These are phyloP conservation scores for Suricata suricatta DNA, from an alignment of 2,113 vertebrate species.

Conservation along the genomic window DNA sequence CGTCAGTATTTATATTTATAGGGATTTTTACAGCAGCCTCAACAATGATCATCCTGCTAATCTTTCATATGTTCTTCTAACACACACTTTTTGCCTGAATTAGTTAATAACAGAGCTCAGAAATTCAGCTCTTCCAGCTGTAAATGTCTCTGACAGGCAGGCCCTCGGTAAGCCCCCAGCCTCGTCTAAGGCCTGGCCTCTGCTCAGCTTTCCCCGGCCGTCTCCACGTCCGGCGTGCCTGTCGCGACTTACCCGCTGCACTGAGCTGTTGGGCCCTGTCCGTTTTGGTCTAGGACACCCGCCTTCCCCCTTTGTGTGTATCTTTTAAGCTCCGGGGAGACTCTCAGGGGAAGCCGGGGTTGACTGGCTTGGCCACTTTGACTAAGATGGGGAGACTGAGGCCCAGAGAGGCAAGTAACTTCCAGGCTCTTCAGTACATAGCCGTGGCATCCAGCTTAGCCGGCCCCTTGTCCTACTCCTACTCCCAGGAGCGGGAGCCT, in stretches of 20 bases:
- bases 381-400: not conserved
- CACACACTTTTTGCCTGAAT: not conserved
- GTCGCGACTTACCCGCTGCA: accelerated
- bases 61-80: not conserved
- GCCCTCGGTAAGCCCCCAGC: not conserved
- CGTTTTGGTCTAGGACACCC: not conserved
- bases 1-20: not conserved
- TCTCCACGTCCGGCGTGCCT: not conserved
- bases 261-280: not conserved
- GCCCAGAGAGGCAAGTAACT: not conserved
- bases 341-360: not conserved
- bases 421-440: accelerated
- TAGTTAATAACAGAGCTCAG: not conserved
- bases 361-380: not conserved
- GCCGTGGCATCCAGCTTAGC: accelerated
- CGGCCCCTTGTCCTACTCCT: accelerated
- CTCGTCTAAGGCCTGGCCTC: not conserved
- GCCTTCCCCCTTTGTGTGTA: not conserved
- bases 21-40: not conserved
- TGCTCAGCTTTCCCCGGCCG: too few species aligned
- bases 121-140: not conserved
- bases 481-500: not conserved
- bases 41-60: too few species aligned
- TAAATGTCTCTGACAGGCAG: not conserved
- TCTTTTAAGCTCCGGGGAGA: not conserved